Evolutionary conservation across 2,113 vertebrate genomes (phyloP), one percentile per base, ranked within the genome.

Genomic region (Campylorhamphus procurvoides): DNA sequence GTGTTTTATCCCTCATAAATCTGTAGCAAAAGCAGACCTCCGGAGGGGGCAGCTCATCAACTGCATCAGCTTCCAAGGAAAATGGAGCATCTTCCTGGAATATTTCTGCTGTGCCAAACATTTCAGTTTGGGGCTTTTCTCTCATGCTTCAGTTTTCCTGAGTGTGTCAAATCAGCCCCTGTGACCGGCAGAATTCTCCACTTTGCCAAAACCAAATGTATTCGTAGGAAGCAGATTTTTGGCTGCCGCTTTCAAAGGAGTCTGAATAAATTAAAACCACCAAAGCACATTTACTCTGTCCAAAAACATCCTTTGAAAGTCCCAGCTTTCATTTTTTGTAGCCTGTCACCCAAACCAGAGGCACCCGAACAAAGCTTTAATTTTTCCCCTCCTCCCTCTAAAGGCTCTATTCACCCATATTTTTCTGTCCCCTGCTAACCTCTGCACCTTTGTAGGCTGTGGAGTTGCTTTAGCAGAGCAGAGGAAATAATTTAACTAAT

Each of bases 241-340:
- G 82, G 87, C 85, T 88, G 60, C 50, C 0, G 0, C 56, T 83
- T 96, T 93, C 90, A 91, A 95, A 88, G 55, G 76, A 93, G 17
- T 19, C 82, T 74, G 56, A 90, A 72, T 50, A 93, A 93, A 94
- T 88, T 91, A 80, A 94, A 89, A 85, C 82, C 79, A 90, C 59
- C 68, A 67, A 95, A 92, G 83, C 62, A 35, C 47, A 72, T 84
- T 74, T 67, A 47, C 35, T 63, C 33, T 77, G 59, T 90, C 79
- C 63, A 90, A 44, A 90, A 86, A 74, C 33, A 37, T 78, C 71
- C 37, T 78, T 78, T 78, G 64, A 84, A 96, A 59, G 53, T 56
- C 64, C 18, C 47, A 81, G 33, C 37, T 82, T 91, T 79, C 58
- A 14, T 53, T 85, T 87, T 40, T 64, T 62, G 37, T 39, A 66